Base-by-base conservation (phyloP, 2,113 vertebrate species). In the Leptobrachium leishanense region DNA sequence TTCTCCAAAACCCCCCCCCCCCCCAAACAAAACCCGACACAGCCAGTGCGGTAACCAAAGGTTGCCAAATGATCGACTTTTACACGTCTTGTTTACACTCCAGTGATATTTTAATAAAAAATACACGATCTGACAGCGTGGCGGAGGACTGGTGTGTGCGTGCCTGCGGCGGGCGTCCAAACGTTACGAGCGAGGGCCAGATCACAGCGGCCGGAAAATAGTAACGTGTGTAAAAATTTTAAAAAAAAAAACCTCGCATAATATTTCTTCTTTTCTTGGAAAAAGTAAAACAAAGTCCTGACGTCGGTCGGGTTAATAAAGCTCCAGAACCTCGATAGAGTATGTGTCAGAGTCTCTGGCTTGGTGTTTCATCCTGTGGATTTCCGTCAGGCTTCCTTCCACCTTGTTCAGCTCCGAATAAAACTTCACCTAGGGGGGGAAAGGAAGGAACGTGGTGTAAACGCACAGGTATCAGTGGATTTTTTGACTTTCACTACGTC, bases 341-440 rank as follows among this genome's bases (percentile, higher is more conserved):
- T 99, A 99, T 59, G 92, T 90, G 73, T 90, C 92, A 31, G 81
- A 50, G 8, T 90, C 90, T 74, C 89, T 90, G 41, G 91, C 85
- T 64, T 8, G 82, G 62, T 92, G 86, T 67, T 63, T 91, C 72
- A 94, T 85, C 81, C 90, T 92, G 62, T 92, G 88, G 15, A 99
- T 88, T 50, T 95, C 92, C 63, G 81, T 88, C 72, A 98, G 94
- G 84, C 95, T 95, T 85, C 94, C 92, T 84, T 97, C 95, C 8
- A 99, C 95, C 87, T 98, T 97, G 83, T 95, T 97, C 9, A 99
- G 94, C 83, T 98, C 95, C 0, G 95, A 96, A 83, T 94, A 94
- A 72, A 99, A 91, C 81, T 84, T 91, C 81, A 97, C 90, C 98
- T 99, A 85, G 71, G 78, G 77, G 50, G 6, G 73, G 82, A 15